Evolutionary conservation across 2,888 invertebrate genomes (phyloP), one percentile per base, ranked within the genome.

Genomic region (Taenaris catops): DNA sequence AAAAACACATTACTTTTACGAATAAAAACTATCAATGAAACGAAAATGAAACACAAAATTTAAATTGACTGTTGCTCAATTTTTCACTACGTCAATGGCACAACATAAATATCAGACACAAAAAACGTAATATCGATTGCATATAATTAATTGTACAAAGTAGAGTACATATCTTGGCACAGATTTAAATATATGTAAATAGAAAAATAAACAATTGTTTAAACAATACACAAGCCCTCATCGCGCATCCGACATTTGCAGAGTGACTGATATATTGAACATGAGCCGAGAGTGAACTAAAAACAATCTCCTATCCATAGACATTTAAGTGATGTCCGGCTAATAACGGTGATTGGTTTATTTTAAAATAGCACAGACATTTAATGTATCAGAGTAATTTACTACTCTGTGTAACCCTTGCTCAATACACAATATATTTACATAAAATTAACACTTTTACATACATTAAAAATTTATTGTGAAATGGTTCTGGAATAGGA

Each of bases 11-110:
- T 55, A 57, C 57, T 55, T 61, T 63, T 68, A 74, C 59, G 57
- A 55, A 62, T 65, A 66, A 70, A 72, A 66, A 60, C 54, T 53
- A n/a, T n/a, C 63, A 56, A 73, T 86, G 86, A 86, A 86, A 84
- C 68, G n/a, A 48, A 72, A 74, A 86, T 86, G 86, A 86, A 84
- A 70, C 66, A 60, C 63, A 52, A 71, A 59, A 66, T 72, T 67
- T 66, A 68, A 25, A 74, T 81, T 74, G 76, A 84, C 84, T 86
- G 75, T 83, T 83, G 66, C 72, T 64, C 63, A 69, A 78, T 64
- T 69, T 63, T 62, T 69, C 45, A 48, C 46, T 58, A 61, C 49
- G 52, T 73, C 59, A 71, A 62, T 65, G 55, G 49, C 52, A 52
- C 58, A 41, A 46, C 36, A 33, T 34, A 40, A 41, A 32, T 46